These are phyloP conservation scores for Drosophila aff. DNA, from an alignment of 1,140 invertebrate species.

Conservation along the genomic window DNA sequence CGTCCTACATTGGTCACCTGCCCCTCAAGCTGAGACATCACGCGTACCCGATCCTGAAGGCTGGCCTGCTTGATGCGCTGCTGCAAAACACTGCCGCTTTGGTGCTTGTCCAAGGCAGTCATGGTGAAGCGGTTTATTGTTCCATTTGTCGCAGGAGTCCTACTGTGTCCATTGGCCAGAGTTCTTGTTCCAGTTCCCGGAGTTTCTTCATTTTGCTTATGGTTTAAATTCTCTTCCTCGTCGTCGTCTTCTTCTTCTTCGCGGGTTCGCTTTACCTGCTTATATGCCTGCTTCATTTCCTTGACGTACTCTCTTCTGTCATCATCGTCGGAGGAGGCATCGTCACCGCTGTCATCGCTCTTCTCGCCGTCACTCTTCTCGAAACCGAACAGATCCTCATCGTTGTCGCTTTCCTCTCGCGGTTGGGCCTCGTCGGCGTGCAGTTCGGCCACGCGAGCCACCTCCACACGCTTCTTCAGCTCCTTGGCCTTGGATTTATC, in stretches of 20 bases:
- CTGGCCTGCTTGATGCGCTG: slow-evolving; percentile 87
- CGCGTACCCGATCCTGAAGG: slow-evolving; percentile 89
- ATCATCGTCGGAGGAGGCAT: slow-evolving; percentile 91
- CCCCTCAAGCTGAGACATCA: slow-evolving; percentile 86
- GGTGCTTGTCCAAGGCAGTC: slow-evolving; percentile 48
- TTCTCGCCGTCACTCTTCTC: slow-evolving; percentile 66
- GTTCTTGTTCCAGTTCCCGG: slow-evolving; percentile 32
- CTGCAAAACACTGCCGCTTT: slow-evolving; percentile 43
- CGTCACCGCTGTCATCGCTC: slow-evolving; percentile 65
- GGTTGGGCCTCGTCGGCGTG: slow-evolving; percentile 77
- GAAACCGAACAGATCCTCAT: slow-evolving; percentile 84
- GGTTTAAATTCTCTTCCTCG: slow-evolving; percentile 49
- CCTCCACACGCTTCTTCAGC: slow-evolving; percentile 84
- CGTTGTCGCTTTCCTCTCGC: slow-evolving; percentile 83
- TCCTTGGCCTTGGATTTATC: slow-evolving; percentile 89
- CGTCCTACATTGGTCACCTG: slow-evolving; percentile 88
- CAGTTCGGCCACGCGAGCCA: slow-evolving; percentile 81
- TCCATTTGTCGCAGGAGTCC: slow-evolving; percentile 21
- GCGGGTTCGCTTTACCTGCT: slow-evolving; percentile 84
- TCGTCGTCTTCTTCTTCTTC: slow-evolving; percentile 76
- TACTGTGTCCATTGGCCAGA: slow-evolving; percentile 32
- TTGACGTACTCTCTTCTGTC: slow-evolving; percentile 92
- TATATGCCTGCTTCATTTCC: slow-evolving; percentile 92
- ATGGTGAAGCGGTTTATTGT: slow-evolving; percentile 47
- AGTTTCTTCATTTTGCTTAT: slow-evolving; percentile 3